Conservation (phyloP, 2,113 vertebrate genomes). For the Smithornis capensis region DNA sequence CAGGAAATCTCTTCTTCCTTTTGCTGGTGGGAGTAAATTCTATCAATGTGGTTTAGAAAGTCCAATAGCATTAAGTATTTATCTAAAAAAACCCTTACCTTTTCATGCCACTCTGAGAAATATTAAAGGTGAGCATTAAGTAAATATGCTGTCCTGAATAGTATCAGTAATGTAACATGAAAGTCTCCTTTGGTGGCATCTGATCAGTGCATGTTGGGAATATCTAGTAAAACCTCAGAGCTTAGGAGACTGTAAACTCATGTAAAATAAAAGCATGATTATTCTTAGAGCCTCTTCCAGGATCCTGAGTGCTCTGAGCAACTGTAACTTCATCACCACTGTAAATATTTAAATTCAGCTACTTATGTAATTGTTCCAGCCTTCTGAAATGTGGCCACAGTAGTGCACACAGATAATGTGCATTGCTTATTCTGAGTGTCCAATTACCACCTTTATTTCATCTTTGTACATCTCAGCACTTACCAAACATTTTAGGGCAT, state of each 20-base stretch:
- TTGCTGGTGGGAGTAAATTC: neutral
- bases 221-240: neutral
- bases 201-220: neutral
- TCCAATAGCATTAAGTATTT: neutral
- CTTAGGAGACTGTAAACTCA: neutral
- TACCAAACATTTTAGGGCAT: neutral
- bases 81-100: neutral
- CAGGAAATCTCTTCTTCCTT: neutral
- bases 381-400: neutral
- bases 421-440: neutral
- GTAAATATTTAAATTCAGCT: neutral
- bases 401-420: neutral
- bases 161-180: neutral
- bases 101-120: neutral
- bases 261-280: neutral
- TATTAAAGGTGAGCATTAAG: neutral
- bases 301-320: neutral
- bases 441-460: neutral
- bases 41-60: neutral
- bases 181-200: neutral
- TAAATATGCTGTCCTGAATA: neutral
- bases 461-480: neutral
- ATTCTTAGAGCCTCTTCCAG: neutral
- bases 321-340: neutral
- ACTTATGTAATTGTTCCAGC: neutral